Evolutionary conservation across 1,140 invertebrate genomes (phyloP), one percentile per base, ranked within the genome.

Genomic region (Harpegnathos saltator): DNA sequence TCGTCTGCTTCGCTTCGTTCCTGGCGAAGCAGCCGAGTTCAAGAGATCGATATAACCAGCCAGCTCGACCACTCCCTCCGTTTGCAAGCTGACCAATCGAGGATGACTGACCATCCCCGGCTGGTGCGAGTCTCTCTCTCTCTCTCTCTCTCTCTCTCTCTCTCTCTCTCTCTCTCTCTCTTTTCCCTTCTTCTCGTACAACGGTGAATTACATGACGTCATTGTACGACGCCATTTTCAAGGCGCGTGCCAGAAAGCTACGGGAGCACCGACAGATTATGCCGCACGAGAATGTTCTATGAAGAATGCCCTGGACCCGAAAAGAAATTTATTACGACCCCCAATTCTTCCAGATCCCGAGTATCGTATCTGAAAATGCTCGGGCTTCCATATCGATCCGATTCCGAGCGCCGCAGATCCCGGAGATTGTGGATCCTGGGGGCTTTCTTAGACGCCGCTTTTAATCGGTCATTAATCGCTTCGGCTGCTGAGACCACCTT

Each of bases 51-150:
- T 93, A 92, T 93, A 92, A 91, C 91, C 89, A 85, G 88, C 75
- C 88, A 74, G 86, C 89, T 89, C 88, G 93, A 92, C 92, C 93
- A 94, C 93, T 94, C 93, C 93, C 93, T 92, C 92, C 92, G 92
- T 89, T 86, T 82, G 48, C 84, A 52, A 63, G 85, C 89, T 92
- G 93, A 92, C 93, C 93, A 94, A 94, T 94, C 89, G 90, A 92
- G 90, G 85, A 89, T 89, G 88, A 75, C 89, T 93, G 91, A 90
- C 90, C 91, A 91, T 92, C 92, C 92, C 92, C 91, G 90, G 89
- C 90, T 90, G 86, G 82, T 83, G 84, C 74, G 87, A 85, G 87
- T 87, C 89, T 86, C 87, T 83, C 83, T 89, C 87, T 87, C 88
- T 88, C 87, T 44, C 38, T 44, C 38, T 44, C 3, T 44, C 38